Conservation (phyloP, 2,888 invertebrate species). For the Arge pagana region DNA sequence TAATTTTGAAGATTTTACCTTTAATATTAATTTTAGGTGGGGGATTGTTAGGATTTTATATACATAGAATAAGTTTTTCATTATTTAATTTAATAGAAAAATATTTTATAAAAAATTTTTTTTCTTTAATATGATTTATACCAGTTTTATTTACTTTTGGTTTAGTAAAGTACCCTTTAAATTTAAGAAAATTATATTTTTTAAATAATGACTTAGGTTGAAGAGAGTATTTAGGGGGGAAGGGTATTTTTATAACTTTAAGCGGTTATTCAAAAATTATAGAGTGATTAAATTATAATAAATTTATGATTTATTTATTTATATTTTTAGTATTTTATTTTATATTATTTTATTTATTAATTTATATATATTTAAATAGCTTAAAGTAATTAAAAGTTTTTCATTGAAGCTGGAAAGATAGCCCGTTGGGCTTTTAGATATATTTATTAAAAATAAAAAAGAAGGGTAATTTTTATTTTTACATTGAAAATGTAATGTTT, state of each 20-base stretch:
- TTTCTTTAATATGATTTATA: constrained; percentile 62
- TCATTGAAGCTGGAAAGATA: constrained; percentile 10
- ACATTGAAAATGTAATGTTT: constrained; percentile 72
- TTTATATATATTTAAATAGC: constrained; percentile 29
- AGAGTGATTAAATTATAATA: constrained; percentile 50
- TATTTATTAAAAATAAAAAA: constrained; percentile 39
- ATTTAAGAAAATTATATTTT: constrained; percentile 47
- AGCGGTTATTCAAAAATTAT: constrained; percentile 54
- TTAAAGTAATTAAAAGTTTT: constrained; percentile 32
- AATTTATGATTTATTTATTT: constrained; percentile 43
- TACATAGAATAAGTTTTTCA: constrained; percentile 53
- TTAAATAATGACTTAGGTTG: constrained; percentile 62
- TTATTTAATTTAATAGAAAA: constrained; percentile 56
- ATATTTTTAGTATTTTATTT: constrained; percentile 41
- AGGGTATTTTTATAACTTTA: constrained; percentile 23
- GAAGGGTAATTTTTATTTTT: constrained; percentile 60
- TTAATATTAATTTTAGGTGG: constrained; percentile 61
- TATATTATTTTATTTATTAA: constrained; percentile 54
- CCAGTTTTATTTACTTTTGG: constrained; percentile 60
- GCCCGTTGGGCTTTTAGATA: constrained; percentile 2
- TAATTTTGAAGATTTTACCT: constrained; percentile 62
- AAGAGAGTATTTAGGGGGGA: constrained; percentile 58
- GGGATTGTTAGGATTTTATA: constrained; percentile 54
- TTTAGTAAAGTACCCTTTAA: constrained; percentile 59
- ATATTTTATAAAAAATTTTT: constrained; percentile 52